phyloP scores from a whole-genome alignment of 2,888 invertebrate genomes.

The Drosophila leonis region DNA sequence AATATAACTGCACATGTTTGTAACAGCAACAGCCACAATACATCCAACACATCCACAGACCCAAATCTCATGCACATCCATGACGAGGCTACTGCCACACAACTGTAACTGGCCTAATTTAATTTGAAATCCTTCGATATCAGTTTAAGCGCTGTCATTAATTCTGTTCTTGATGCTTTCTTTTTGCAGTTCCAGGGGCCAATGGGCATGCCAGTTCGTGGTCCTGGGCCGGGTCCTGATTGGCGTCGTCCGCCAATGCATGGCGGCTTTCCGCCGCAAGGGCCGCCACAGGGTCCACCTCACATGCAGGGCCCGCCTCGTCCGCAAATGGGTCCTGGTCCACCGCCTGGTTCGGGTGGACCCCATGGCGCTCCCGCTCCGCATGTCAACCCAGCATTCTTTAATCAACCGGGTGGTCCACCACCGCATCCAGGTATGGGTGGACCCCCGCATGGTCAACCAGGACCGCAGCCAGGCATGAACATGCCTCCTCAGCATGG shows the following conservation, averaged over 20 bases:
- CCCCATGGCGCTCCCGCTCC: slow-evolving; percentile 92
- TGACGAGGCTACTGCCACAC: slow-evolving; percentile 19
- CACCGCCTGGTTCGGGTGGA: slow-evolving; percentile 84
- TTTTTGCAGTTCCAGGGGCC: slow-evolving; percentile 85
- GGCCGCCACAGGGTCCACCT: slow-evolving; percentile 89
- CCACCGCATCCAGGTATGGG: slow-evolving; percentile 86
- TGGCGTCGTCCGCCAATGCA: slow-evolving; percentile 92
- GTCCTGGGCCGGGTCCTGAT: slow-evolving; percentile 89
- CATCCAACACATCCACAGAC: slow-evolving; percentile 22
- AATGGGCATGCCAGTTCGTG: slow-evolving; percentile 86
- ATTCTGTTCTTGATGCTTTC: slow-evolving; percentile 1
- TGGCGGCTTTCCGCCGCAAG: slow-evolving; percentile 88
- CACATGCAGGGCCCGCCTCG: slow-evolving; percentile 89
- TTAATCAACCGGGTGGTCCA: slow-evolving; percentile 89
- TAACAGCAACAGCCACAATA: slow-evolving; percentile 40
- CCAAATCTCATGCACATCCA: slow-evolving; percentile 26
- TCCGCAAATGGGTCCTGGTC: slow-evolving; percentile 86
- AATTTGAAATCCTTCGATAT: neutral
- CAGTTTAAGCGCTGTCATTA: slow-evolving; percentile 7
- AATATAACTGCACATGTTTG: slow-evolving; percentile 61
- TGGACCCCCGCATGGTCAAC: slow-evolving; percentile 86
- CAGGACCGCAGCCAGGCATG: slow-evolving; percentile 85
- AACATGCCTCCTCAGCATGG: slow-evolving; percentile 87
- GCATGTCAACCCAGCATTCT: slow-evolving; percentile 98
- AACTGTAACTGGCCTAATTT: slow-evolving; percentile 20